A percentile compares a stretch with the other conserved stretches of the same genome.
These are phyloP conservation scores for Rhagonycha lutea DNA, from an alignment of 2,888 invertebrate species.

Conservation along the genomic window DNA sequence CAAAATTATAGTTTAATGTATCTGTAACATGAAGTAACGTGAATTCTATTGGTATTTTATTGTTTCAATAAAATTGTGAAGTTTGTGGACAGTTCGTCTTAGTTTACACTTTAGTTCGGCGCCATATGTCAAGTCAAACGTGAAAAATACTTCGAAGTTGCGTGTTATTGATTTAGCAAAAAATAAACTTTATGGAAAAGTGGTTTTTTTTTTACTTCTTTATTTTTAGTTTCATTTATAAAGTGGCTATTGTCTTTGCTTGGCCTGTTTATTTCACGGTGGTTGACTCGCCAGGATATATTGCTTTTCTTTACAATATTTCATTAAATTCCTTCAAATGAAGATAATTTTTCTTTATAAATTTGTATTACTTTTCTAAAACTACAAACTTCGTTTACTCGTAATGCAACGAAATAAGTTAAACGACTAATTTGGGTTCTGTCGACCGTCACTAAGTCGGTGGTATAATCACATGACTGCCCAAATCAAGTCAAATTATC, in stretches of 20 bases:
- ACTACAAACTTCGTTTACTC: background rate
- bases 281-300: conserved; percentile 2
- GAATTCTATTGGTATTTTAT: background rate
- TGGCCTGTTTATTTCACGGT: conserved; percentile 4
- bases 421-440: background rate
- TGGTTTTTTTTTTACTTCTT: conserved; percentile 3
- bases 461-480: background rate
- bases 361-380: background rate
- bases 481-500: background rate
- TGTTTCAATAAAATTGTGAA: conserved; percentile 1
- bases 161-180: conserved; percentile 23
- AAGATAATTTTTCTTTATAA: background rate
- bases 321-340: background rate
- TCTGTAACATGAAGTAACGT: background rate
- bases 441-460: background rate
- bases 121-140: conserved; percentile 29
- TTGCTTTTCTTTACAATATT: background rate
- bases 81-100: conserved; percentile 12
- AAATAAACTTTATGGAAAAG: conserved; percentile 7
- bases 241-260: conserved; percentile 20
- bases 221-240: conserved; percentile 16
- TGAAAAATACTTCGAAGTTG: conserved; percentile 20
- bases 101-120: conserved; percentile 20
- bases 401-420: background rate
- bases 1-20: background rate